Percentiles rank a stretch among this genome's conserved stretches.
Evolutionary conservation across 2,797 vertebrate species (phyloP).

Genomic region (Salarias fasciatus): DNA sequence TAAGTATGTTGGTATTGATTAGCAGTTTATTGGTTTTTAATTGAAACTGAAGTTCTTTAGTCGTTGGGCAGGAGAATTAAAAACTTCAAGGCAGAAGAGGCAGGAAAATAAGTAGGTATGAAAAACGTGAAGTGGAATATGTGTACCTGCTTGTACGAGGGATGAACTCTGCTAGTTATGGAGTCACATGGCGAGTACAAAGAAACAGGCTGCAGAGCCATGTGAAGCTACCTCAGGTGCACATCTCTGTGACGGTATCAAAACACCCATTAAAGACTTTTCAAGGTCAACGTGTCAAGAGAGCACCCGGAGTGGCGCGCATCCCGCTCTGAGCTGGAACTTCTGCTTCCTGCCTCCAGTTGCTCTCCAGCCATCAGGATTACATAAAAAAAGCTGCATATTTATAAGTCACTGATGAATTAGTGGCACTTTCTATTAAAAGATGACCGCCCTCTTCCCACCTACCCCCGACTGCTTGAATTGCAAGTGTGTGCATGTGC

Average conservation of each 20-base stretch:
- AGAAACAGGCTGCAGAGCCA: constrained; percentile 45
- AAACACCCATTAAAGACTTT: constrained; percentile 57
- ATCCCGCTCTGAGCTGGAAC: constrained; percentile 37
- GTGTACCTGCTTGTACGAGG: constrained; percentile 21
- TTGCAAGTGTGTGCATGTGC: constrained; percentile 22
- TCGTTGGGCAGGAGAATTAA: neutral
- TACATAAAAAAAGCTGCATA: constrained; percentile 50
- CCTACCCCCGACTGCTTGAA: constrained; percentile 12
- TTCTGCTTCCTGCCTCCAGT: constrained; percentile 48
- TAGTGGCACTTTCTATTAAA: constrained; percentile 57
- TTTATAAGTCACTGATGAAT: constrained; percentile 58
- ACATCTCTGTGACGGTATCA: constrained; percentile 31
- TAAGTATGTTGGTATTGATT: too few species aligned
- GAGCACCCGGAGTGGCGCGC: constrained; percentile 22
- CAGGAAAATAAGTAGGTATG: neutral
- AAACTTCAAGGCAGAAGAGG: neutral
- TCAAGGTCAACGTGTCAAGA: constrained; percentile 29
- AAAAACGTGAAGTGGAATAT: constrained; percentile 21
- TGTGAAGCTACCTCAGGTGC: constrained; percentile 45
- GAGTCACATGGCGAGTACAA: constrained; percentile 58
- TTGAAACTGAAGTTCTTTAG: neutral
- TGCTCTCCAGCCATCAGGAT: constrained; percentile 32
- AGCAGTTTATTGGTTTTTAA: neutral
- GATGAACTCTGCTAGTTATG: constrained; percentile 47
- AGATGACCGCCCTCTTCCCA: constrained; percentile 40